Conservation (phyloP, 2,113 vertebrate species). For the Toxostoma redivivum region DNA sequence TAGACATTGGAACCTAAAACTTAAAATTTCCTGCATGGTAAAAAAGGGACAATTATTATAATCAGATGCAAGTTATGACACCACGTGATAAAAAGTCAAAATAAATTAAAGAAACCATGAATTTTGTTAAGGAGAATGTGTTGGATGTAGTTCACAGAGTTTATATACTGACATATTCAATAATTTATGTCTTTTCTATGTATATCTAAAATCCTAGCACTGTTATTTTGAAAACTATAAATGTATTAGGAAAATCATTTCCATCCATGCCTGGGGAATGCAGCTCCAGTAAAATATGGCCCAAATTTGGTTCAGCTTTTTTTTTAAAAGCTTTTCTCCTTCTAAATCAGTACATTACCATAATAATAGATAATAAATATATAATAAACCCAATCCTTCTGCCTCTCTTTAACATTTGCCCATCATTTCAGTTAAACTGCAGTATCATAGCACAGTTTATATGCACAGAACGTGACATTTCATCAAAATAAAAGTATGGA, state of each 20-base stretch:
- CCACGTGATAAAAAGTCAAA: background rate
- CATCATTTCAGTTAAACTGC: background rate
- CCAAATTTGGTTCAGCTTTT: background rate
- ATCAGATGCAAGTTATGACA: background rate
- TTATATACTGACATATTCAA: background rate
- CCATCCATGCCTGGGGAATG: background rate
- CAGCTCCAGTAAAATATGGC: background rate
- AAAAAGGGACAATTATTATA: background rate
- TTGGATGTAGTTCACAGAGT: background rate
- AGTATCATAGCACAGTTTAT: background rate
- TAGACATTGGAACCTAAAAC: background rate
- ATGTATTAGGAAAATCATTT: background rate
- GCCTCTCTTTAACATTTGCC: background rate
- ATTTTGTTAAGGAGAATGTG: background rate
- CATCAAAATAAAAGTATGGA: background rate
- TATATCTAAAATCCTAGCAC: background rate
- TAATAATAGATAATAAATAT: background rate
- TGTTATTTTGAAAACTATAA: background rate
- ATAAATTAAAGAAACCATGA: background rate
- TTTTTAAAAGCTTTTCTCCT: background rate
- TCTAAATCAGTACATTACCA: background rate
- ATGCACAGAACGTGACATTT: background rate
- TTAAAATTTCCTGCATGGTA: background rate
- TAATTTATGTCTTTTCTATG: background rate
- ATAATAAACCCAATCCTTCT: background rate